Evolutionary conservation across 2,113 vertebrate genomes (phyloP).

Genomic region (Tauraco erythrolophus): DNA sequence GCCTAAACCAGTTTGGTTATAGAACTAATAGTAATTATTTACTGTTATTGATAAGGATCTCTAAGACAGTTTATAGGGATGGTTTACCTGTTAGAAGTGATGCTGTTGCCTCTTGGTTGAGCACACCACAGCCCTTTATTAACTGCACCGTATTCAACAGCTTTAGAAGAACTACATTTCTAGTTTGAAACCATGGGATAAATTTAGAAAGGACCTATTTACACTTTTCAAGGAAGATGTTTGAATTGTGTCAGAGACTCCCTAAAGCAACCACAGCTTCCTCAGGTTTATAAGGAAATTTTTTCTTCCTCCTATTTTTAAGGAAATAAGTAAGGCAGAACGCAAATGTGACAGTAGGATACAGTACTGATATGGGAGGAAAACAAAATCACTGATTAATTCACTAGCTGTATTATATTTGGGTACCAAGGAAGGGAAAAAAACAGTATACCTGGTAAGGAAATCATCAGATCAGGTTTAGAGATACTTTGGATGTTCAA

Average conservation of each 20-base stretch:
- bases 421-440: rapidly evolving
- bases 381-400: neutral
- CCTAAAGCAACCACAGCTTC: neutral
- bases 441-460: neutral
- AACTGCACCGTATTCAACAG: neutral
- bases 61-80: neutral
- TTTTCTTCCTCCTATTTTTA: neutral
- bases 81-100: neutral
- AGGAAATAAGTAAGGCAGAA: neutral
- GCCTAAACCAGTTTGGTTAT: neutral
- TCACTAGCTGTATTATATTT: neutral
- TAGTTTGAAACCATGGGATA: neutral
- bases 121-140: neutral
- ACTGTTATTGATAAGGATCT: conserved; percentile 29
- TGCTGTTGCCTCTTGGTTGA: neutral
- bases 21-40: conserved; percentile 17
- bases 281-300: neutral
- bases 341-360: neutral
- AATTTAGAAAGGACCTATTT: neutral
- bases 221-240: neutral
- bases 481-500: neutral
- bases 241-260: neutral
- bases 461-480: neutral
- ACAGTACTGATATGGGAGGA: neutral
- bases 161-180: neutral